phyloP scores from a whole-genome alignment of 2,113 vertebrate genomes.

The Taurulus bubalis region DNA sequence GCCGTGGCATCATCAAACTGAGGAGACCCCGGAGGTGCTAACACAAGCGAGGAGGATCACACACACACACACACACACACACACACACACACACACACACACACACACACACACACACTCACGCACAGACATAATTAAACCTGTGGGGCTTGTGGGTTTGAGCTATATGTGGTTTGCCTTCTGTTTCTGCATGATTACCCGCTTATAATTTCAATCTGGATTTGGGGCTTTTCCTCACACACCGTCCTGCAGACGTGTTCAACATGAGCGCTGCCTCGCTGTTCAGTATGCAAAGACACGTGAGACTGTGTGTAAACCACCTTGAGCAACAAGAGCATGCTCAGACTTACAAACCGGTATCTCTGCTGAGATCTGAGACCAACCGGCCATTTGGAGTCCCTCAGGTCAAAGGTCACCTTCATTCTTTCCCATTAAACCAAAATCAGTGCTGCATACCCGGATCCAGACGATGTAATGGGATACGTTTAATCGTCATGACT shows the following conservation, averaged over 20 bases:
- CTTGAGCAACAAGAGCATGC: neutral
- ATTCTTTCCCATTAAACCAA: neutral
- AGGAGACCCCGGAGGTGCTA: slow-evolving; percentile 51
- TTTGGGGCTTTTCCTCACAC: slow-evolving; percentile 40
- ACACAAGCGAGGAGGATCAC: slow-evolving; percentile 27
- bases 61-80: neutral
- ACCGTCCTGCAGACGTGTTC: slow-evolving; percentile 18
- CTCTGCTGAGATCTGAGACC: neutral
- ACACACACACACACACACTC: neutral
- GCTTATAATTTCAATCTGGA: slow-evolving; percentile 43
- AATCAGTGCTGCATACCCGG: too few relatives aligned
- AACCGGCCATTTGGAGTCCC: neutral
- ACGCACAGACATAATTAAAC: slow-evolving; percentile 47
- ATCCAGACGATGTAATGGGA: neutral
- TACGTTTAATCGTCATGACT: neutral
- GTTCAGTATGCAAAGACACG: neutral
- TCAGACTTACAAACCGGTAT: neutral
- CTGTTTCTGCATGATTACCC: slow-evolving; percentile 50
- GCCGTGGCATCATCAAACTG: slow-evolving; percentile 38
- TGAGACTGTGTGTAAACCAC: neutral
- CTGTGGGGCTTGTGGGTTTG: slow-evolving; percentile 46
- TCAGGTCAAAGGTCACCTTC: neutral
- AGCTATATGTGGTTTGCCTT: slow-evolving; percentile 29
- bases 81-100: neutral
- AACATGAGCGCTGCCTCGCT: neutral